These are phyloP conservation scores for Sylvietta virens DNA, from an alignment of 2,113 vertebrate species.

Conservation along the genomic window DNA sequence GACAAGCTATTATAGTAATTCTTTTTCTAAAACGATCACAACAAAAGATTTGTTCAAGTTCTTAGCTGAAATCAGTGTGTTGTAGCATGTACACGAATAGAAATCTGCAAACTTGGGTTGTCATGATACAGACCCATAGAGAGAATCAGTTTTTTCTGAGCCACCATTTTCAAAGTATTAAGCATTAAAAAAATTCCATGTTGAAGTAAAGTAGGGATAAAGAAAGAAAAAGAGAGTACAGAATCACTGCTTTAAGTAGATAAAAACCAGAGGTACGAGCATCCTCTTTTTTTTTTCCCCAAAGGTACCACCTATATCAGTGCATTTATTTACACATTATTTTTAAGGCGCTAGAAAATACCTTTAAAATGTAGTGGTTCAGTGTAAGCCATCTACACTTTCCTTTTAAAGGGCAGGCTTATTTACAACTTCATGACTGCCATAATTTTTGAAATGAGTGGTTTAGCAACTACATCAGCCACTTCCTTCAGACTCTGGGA, in stretches of 20 bases:
- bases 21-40: background rate
- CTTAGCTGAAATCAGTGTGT: background rate
- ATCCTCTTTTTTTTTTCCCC: background rate
- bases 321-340: background rate
- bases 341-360: background rate
- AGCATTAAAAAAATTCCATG: background rate
- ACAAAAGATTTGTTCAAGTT: background rate
- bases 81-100: background rate
- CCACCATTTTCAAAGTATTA: background rate
- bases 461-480: background rate
- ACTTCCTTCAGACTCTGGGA: background rate
- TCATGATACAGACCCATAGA: background rate
- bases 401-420: background rate
- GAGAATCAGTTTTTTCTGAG: background rate
- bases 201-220: background rate
- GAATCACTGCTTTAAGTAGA: background rate
- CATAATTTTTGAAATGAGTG: background rate
- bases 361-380: background rate
- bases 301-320: background rate
- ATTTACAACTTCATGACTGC: background rate
- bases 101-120: background rate
- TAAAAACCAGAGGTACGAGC: background rate
- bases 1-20: background rate
- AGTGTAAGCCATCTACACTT: background rate
- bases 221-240: background rate